Percentiles rank a stretch among this genome's conserved stretches.
phyloP scores from a whole-genome alignment of 2,113 vertebrate species.

The Sebastes schlegelii region DNA sequence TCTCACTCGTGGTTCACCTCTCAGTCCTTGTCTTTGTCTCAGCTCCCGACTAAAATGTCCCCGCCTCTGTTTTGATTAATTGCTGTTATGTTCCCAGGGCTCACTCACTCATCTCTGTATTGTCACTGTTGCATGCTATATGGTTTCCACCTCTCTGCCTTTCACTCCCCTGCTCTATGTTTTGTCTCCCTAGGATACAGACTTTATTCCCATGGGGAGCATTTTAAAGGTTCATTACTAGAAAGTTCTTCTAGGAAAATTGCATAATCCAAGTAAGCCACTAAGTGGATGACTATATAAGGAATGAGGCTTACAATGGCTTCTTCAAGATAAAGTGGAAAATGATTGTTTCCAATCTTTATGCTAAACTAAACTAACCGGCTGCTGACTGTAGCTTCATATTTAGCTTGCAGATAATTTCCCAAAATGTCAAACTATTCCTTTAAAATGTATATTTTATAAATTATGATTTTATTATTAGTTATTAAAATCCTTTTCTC shows the following conservation, averaged over 20 bases:
- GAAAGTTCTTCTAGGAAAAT: not conserved
- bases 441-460: too few relatives aligned
- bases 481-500: too few relatives aligned
- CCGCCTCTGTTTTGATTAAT: constrained; percentile 19
- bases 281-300: not conserved
- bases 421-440: too few relatives aligned
- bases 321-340: not conserved
- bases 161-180: constrained; percentile 7
- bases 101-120: not conserved
- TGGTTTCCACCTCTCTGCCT: not conserved
- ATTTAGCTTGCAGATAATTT: too few relatives aligned
- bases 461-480: too few relatives aligned
- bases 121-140: not conserved
- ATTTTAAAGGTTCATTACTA: not conserved
- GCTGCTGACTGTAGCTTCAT: too few relatives aligned
- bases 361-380: too few relatives aligned
- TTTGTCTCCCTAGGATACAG: not conserved
- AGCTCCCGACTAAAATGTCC: not conserved
- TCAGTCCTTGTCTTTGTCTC: constrained; percentile 3
- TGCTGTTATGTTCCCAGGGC: not conserved
- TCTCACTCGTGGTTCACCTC: constrained; percentile 21
- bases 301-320: not conserved
- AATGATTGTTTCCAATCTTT: not conserved
- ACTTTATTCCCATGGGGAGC: not conserved
- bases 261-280: not conserved